phyloP scores from a whole-genome alignment of 2,113 vertebrate species.

The Centropus unirufus region DNA sequence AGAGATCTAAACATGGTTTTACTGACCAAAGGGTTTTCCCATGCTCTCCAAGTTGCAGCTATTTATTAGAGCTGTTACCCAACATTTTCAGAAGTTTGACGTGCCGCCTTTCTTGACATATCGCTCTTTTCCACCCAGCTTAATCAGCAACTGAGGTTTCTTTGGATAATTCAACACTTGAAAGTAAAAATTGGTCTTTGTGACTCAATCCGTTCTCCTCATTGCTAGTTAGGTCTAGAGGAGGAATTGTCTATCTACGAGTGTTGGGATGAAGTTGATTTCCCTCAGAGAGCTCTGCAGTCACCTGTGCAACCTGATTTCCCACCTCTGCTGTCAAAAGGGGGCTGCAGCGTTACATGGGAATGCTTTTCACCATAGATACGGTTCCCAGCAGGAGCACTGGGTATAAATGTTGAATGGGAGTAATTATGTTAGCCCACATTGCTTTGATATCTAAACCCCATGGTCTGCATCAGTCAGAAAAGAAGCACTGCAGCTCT shows the following conservation, averaged over 20 bases:
- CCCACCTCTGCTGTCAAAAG: background rate
- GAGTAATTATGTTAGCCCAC: background rate
- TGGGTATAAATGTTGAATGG: background rate
- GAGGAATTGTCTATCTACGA: background rate
- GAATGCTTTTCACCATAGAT: background rate
- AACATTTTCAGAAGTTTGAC: background rate
- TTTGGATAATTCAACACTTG: background rate
- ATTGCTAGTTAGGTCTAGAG: background rate
- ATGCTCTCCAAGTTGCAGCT: background rate
- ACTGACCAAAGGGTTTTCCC: background rate
- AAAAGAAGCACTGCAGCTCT: background rate
- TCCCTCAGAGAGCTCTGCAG: background rate
- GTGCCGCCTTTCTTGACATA: rapidly evolving
- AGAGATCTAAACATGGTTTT: background rate
- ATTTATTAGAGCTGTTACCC: background rate
- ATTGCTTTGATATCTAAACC: background rate
- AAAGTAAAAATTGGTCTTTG: background rate
- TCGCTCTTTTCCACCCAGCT: background rate
- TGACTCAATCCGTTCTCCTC: background rate
- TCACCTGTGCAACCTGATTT: background rate
- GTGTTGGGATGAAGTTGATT: background rate
- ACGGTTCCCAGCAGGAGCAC: background rate
- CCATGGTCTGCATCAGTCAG: background rate
- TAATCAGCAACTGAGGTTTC: background rate
- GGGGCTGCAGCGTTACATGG: background rate